Conservation (phyloP, 2,113 vertebrate genomes). For the Albula glossodonta region DNA sequence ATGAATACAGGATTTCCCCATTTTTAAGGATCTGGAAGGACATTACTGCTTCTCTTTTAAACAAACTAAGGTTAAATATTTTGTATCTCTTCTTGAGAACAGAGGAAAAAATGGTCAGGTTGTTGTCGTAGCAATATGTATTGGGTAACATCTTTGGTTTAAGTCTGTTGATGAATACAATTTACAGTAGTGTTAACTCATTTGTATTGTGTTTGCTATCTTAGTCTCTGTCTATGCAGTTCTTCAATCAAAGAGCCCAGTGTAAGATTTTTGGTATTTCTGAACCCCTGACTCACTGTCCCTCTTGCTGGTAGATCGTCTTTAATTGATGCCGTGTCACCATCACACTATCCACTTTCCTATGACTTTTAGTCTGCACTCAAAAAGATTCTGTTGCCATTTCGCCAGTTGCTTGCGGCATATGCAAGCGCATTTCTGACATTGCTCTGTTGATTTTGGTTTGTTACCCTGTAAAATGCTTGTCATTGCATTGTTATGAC, state of each 20-base stretch:
- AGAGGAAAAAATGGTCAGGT: background rate
- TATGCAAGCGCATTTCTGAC: background rate
- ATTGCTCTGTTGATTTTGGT: background rate
- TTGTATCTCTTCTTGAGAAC: slow-evolving; percentile 39
- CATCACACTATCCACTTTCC: background rate
- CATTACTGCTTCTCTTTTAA: too few relatives aligned
- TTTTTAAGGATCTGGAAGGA: slow-evolving; percentile 10
- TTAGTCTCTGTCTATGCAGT: background rate
- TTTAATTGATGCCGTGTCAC: background rate
- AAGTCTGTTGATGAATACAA: background rate
- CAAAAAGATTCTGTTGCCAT: background rate
- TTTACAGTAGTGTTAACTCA: background rate
- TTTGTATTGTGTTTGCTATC: background rate
- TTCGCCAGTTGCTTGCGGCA: background rate
- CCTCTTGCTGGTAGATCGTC: background rate
- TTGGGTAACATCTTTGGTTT: background rate
- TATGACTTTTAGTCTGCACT: background rate
- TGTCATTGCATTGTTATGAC: background rate
- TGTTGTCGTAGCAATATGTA: background rate
- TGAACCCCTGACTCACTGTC: background rate
- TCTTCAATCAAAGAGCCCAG: background rate
- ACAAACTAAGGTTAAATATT: background rate
- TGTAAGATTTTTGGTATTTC: background rate
- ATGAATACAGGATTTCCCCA: background rate
- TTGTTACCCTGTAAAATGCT: background rate